phyloP scores from a whole-genome alignment of 2,797 vertebrate species.

The Eremophila alpestris region DNA sequence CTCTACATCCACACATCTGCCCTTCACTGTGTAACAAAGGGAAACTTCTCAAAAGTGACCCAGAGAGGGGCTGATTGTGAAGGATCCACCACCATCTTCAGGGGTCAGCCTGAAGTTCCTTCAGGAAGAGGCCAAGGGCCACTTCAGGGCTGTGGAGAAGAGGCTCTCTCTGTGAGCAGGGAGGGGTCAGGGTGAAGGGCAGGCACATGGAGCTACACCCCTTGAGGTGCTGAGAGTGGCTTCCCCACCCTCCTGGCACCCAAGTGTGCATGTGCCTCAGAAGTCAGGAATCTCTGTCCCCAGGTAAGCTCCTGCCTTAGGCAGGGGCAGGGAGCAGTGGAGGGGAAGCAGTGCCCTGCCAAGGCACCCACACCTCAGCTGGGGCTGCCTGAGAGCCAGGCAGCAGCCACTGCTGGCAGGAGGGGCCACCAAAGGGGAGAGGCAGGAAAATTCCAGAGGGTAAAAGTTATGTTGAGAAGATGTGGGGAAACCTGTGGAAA shows the following conservation, averaged over 20 bases:
- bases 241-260: neutral
- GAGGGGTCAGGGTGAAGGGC: neutral
- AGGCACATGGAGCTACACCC: neutral
- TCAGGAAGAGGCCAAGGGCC: neutral
- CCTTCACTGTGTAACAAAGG: neutral
- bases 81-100: neutral
- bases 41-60: neutral
- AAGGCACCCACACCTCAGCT: fast-evolving
- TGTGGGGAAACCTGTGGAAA: neutral
- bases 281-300: neutral
- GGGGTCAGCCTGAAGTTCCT: neutral
- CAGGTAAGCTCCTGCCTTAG: neutral
- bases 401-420: neutral
- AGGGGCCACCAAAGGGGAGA: neutral
- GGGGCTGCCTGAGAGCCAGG: neutral
- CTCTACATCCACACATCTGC: neutral
- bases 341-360: neutral
- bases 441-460: neutral
- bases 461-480: neutral
- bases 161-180: neutral
- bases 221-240: neutral
- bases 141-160: neutral
- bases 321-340: neutral
- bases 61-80: neutral
- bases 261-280: neutral